These are phyloP conservation scores for Epirrhoe tristata DNA, from an alignment of 2,888 invertebrate species.

Conservation along the genomic window DNA sequence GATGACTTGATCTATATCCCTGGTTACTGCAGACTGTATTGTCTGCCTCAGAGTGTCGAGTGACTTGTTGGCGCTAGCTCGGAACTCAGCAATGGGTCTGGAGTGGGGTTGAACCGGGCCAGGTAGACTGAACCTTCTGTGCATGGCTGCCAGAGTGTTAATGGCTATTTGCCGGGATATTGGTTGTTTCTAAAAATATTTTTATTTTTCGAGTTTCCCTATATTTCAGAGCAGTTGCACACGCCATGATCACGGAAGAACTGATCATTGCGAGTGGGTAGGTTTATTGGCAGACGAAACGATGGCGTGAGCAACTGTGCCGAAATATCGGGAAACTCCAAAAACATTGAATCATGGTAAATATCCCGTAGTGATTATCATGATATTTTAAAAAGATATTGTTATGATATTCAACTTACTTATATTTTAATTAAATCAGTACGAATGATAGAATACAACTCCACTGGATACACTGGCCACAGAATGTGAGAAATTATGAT, in stretches of 20 bases:
- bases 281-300: no score
- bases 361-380: no score
- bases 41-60: conserved; percentile 91
- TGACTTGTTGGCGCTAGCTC: conserved; percentile 89
- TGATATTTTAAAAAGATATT: no score
- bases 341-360: no score
- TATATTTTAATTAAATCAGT: no score
- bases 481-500: neutral
- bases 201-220: neutral
- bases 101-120: conserved; percentile 83
- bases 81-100: conserved; percentile 80
- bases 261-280: no score
- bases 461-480: neutral
- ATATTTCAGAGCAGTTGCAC: no score
- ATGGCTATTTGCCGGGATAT: conserved; percentile 88
- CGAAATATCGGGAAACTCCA: no score
- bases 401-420: no score
- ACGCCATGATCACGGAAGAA: no score
- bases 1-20: conserved; percentile 91
- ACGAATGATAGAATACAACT: no score
- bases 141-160: conserved; percentile 88
- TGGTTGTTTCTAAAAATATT: conserved; percentile 73
- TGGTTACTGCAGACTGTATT: conserved; percentile 91
- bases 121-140: conserved; percentile 84
- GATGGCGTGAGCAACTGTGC: no score